Conservation (phyloP, 2,888 invertebrate genomes). For the Heterodera filipjevi region DNA sequence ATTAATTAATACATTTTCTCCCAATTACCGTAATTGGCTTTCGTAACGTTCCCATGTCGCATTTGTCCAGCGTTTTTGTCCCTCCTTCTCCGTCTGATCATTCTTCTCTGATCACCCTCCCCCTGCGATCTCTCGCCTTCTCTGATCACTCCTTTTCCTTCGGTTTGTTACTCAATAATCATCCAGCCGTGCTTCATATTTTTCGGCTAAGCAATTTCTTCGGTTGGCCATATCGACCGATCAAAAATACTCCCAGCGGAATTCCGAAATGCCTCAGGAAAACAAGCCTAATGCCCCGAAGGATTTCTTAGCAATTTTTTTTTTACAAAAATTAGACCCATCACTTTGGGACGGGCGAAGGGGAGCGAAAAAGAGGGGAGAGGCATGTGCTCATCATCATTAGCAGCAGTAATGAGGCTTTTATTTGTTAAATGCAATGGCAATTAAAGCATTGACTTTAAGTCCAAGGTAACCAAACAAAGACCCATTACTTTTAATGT, state of each 20-base stretch:
- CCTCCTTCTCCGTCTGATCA: neutral
- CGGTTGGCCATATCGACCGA: neutral
- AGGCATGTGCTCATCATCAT: neutral
- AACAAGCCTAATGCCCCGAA: neutral
- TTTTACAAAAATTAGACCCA: neutral
- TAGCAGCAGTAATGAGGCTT: too few relatives aligned
- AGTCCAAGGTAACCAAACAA: neutral
- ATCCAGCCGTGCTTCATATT: neutral
- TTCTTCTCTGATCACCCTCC: neutral
- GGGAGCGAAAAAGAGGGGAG: too few relatives aligned
- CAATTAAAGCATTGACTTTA: too few relatives aligned
- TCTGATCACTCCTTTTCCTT: neutral
- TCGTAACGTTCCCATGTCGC: neutral
- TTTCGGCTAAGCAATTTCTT: neutral
- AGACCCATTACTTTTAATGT: neutral
- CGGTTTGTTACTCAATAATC: constrained; percentile 8
- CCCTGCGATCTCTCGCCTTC: neutral
- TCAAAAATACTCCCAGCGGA: neutral
- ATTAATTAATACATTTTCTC: too few relatives aligned
- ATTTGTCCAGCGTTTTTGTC: neutral
- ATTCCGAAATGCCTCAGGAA: constrained; percentile 3
- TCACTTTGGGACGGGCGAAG: too few relatives aligned
- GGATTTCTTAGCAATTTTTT: neutral
- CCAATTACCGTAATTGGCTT: neutral
- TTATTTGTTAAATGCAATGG: too few relatives aligned